phyloP scores from a whole-genome alignment of 1,140 invertebrate species.

The Trinorchestia longiramus region DNA sequence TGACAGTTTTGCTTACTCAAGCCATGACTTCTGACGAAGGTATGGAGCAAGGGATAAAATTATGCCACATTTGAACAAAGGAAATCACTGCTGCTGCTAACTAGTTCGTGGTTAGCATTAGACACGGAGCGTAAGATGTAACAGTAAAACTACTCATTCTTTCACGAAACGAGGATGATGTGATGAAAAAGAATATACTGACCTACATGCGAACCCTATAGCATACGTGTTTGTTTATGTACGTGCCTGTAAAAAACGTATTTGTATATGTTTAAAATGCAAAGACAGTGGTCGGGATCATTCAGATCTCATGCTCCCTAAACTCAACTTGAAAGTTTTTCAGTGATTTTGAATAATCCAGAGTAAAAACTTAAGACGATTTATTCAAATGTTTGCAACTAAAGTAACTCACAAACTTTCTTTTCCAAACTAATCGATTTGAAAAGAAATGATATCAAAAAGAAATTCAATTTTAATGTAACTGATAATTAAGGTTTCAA shows the following conservation, averaged over 20 bases:
- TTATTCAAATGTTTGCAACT: too few species aligned
- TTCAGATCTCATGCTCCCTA: background rate
- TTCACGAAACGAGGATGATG: background rate
- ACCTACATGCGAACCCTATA: too few species aligned
- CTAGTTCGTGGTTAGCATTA: background rate
- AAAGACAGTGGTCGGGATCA: background rate
- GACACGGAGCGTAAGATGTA: background rate
- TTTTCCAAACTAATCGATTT: too few species aligned
- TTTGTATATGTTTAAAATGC: background rate
- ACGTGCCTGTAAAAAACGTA: background rate
- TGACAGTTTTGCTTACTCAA: conserved; percentile 30
- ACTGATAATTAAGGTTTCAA: too few species aligned
- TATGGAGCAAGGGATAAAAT: background rate
- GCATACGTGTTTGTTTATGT: too few species aligned
- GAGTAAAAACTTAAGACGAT: too few species aligned
- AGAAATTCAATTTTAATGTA: too few species aligned
- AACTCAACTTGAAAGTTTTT: background rate
- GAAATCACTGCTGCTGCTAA: background rate
- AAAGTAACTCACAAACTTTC: too few species aligned
- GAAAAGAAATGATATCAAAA: too few species aligned
- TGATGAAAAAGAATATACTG: background rate
- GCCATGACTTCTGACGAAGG: conserved; percentile 6
- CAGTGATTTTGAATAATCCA: background rate
- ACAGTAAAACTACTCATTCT: background rate
- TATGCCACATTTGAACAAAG: background rate